phyloP scores from a whole-genome alignment of 2,797 vertebrate genomes.

The Peromyscus eremicus region DNA sequence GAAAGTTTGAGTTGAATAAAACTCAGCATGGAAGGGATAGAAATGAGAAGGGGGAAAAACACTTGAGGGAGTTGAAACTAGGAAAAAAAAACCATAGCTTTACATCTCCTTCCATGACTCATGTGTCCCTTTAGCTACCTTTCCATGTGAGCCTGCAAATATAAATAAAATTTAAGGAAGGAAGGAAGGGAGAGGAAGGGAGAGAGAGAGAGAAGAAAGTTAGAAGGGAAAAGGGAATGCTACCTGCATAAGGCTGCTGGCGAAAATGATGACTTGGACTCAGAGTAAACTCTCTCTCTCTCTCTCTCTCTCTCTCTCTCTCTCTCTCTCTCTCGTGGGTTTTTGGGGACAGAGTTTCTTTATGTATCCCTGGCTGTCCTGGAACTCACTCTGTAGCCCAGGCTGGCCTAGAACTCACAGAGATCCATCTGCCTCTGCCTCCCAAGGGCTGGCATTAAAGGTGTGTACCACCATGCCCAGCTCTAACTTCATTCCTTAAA shows the following conservation, averaged over 20 bases:
- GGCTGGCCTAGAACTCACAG: background rate
- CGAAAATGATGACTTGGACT: background rate
- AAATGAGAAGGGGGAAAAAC: background rate
- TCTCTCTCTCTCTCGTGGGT: too few relatives aligned
- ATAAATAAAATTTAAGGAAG: background rate
- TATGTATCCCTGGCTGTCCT: background rate
- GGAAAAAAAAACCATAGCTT: background rate
- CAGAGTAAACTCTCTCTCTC: background rate
- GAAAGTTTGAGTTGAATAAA: background rate
- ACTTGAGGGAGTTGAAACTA: background rate
- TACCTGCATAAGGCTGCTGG: background rate
- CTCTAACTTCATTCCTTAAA: constrained; percentile 14
- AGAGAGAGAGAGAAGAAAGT: too few relatives aligned
- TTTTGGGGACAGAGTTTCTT: background rate
- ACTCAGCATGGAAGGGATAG: background rate
- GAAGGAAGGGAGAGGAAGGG: background rate
- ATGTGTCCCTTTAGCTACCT: background rate
- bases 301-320: too few relatives aligned
- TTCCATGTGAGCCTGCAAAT: background rate
- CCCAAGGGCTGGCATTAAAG: background rate
- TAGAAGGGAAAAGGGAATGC: background rate
- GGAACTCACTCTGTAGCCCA: background rate
- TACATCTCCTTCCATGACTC: background rate
- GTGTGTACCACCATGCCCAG: background rate
- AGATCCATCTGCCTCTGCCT: background rate